phyloP scores from a whole-genome alignment of 2,797 vertebrate species.

The Vespertilio murinus region DNA sequence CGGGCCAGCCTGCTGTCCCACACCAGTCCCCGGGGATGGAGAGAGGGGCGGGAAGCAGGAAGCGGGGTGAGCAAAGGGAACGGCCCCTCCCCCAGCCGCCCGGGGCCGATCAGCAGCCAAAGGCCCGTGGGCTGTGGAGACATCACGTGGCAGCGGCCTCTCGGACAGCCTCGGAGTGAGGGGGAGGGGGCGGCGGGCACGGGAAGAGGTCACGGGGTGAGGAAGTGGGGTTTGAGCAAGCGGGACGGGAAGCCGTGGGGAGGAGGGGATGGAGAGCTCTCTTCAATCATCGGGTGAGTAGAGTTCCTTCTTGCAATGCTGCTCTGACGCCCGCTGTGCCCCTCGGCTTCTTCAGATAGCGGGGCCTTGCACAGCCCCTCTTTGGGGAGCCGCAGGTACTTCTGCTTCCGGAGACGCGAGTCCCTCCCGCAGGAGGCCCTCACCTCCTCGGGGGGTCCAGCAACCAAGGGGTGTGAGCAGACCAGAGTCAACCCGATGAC shows the following conservation, averaged over 20 bases:
- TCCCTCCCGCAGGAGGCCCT: neutral
- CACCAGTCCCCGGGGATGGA: neutral
- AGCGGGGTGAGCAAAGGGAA: neutral
- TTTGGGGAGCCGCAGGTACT: neutral
- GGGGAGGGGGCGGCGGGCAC: neutral
- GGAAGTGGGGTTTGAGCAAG: neutral
- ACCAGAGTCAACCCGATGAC: neutral
- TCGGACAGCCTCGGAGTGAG: neutral
- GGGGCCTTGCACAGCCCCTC: neutral
- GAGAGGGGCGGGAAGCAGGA: neutral
- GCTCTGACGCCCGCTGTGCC: neutral
- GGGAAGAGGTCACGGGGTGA: neutral
- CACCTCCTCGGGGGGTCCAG: neutral
- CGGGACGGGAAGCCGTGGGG: neutral
- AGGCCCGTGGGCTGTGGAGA: neutral
- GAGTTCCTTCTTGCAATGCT: neutral
- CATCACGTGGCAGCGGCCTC: neutral
- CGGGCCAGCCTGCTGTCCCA: neutral
- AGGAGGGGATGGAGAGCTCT: neutral
- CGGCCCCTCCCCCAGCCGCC: neutral
- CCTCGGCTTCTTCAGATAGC: neutral
- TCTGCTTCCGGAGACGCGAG: neutral
- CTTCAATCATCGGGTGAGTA: neutral
- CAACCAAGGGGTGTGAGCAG: neutral
- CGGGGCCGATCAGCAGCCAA: neutral